Conservation (phyloP, 1,140 invertebrate species). For the Plectus sambesii region DNA sequence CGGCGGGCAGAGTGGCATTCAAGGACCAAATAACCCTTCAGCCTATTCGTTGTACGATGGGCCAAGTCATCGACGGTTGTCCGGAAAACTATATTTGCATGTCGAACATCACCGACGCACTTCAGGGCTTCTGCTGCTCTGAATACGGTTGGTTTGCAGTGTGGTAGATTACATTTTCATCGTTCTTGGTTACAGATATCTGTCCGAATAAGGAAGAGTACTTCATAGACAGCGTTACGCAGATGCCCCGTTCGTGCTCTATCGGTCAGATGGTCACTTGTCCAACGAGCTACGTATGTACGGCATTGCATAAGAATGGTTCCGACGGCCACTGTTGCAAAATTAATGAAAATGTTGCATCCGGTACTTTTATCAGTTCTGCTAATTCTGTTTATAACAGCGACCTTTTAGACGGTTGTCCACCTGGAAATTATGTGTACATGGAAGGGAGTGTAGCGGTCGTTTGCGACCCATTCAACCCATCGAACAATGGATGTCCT, state of each 20-base stretch:
- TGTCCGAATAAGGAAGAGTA: constrained; percentile 22
- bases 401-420: constrained; percentile 18
- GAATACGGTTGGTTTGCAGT: constrained; percentile 11
- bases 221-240: constrained; percentile 18
- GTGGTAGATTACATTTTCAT: background rate
- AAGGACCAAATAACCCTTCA: constrained; percentile 20
- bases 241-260: constrained; percentile 23
- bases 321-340: constrained; percentile 21
- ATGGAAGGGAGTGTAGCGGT: constrained; percentile 26
- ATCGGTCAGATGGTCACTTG: constrained; percentile 24
- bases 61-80: constrained; percentile 17
- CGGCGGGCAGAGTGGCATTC: constrained; percentile 18
- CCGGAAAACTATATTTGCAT: constrained; percentile 21
- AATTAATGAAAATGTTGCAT: too few relatives aligned
- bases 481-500: constrained; percentile 18
- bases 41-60: constrained; percentile 20
- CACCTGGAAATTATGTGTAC: constrained; percentile 25
- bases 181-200: constrained; percentile 9
- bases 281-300: constrained; percentile 19
- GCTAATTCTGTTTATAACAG: too few relatives aligned
- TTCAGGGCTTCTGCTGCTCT: constrained; percentile 28
- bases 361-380: too few relatives aligned
- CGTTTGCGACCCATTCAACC: constrained; percentile 21
- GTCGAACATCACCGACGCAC: constrained; percentile 18
- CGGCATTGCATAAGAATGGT: constrained; percentile 22